These are phyloP conservation scores for Rhinolophus ferrumequinum DNA, from an alignment of 2,113 vertebrate species.

Conservation along the genomic window DNA sequence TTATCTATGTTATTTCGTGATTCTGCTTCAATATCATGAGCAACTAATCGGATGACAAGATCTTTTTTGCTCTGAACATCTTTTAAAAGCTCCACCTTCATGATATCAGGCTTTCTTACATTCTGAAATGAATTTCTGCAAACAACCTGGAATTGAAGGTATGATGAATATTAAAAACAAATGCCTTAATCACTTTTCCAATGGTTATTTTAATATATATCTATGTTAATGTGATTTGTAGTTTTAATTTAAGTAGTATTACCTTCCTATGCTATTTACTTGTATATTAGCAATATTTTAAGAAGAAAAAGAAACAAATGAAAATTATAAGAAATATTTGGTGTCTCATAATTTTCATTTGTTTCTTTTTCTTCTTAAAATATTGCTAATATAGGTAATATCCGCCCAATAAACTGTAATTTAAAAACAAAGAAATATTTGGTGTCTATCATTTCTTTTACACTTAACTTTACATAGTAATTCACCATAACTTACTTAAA, in stretches of 20 bases:
- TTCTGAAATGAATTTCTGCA: conserved; percentile 82
- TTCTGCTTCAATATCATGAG: conserved; percentile 73
- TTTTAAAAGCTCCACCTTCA: conserved; percentile 81
- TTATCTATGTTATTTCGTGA: neutral
- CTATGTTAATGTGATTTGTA: neutral
- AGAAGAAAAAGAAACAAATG: conserved; percentile 18
- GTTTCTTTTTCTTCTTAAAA: conserved; percentile 11
- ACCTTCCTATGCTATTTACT: neutral
- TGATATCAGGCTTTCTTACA: conserved; percentile 80
- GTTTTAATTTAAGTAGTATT: conserved; percentile 1
- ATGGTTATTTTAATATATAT: neutral
- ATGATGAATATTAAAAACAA: conserved; percentile 33
- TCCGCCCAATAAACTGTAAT: no score
- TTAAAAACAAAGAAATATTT: neutral
- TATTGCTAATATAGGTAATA: neutral
- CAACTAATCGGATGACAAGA: conserved; percentile 77
- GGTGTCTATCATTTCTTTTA: neutral
- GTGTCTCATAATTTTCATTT: neutral
- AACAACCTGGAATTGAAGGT: conserved; percentile 65
- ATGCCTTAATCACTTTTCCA: neutral
- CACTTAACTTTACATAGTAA: neutral
- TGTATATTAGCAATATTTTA: neutral
- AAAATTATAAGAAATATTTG: neutral
- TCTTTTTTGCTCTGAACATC: conserved; percentile 78
- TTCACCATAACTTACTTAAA: neutral